Conservation (phyloP, 2,113 vertebrate genomes). For the Stigmatopora nigra region DNA sequence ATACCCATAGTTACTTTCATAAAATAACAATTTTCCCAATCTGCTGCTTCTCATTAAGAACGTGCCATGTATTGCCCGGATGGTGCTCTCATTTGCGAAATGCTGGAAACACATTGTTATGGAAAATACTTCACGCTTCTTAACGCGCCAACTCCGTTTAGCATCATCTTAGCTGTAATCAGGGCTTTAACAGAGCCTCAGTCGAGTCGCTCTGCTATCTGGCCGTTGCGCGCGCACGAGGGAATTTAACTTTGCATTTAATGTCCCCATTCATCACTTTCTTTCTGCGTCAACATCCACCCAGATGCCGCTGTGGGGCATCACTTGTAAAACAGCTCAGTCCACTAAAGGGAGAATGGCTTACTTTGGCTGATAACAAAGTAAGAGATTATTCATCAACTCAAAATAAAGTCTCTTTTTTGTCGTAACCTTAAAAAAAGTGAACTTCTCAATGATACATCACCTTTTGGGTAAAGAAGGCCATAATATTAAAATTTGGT, state of each 20-base stretch:
- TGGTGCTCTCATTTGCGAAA: conserved; percentile 19
- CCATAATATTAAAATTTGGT: too few species aligned
- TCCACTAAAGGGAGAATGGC: conserved; percentile 29
- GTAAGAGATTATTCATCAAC: conserved; percentile 13
- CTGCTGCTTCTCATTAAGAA: conserved; percentile 10
- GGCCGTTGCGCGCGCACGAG: conserved; percentile 18
- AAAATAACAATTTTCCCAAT: conserved; percentile 14
- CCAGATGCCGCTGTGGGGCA: conserved; percentile 23
- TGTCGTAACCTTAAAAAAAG: too few species aligned
- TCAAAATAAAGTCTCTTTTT: neutral
- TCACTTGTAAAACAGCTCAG: conserved; percentile 37
- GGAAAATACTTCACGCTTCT: conserved; percentile 39
- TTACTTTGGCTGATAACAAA: conserved; percentile 30
- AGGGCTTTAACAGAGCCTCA: conserved; percentile 23
- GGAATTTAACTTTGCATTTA: conserved; percentile 27
- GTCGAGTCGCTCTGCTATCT: conserved; percentile 31
- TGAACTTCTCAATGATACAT: too few species aligned
- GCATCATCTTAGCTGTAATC: conserved; percentile 41
- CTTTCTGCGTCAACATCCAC: conserved; percentile 34
- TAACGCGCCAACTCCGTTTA: conserved; percentile 23
- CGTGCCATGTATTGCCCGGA: conserved; percentile 15
- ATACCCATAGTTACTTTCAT: neutral
- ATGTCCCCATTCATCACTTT: conserved; percentile 37
- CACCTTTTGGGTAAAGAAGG: too few species aligned
- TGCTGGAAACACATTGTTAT: conserved; percentile 19